Base-by-base conservation (phyloP, 2,113 vertebrate species). In the Poeciliopsis prolifica region DNA sequence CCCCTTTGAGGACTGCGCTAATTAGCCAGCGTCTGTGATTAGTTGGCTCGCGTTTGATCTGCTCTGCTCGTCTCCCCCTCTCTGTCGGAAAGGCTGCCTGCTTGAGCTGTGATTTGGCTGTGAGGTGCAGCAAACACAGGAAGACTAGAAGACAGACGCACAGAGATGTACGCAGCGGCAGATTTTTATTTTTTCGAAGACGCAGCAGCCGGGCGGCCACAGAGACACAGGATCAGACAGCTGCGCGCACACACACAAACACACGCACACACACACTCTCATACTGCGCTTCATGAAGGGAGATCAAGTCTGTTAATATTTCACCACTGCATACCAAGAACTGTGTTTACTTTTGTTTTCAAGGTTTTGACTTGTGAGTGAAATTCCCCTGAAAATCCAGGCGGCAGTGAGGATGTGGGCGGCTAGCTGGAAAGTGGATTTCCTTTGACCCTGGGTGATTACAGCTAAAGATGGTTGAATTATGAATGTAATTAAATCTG, bases 11-110 rank as follows among this genome's bases (percentile, higher is more conserved):
- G 83, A 85, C 87, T 66, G 87, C 26, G 17, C 90, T 93, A 91
- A 93, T 93, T 93, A 93, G 92, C 83, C 74, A 17, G 80, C 84
- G 87, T 91, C 91, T 92, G 90, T 93, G 90, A 92, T 93, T 92
- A 93, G 89, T 75, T 82, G 81, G 85, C 84, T 89, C 77, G 91
- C 84, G 87, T 92, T 92, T 93, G 92, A 93, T 92, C 87, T 91
- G 86, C 85, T 79, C 65, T 87, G 61, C 79, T 84, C 78, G 70
- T 78, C 82, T 84, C 75, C 66, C 86, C 72, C 72, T 48, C 81
- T 83, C 87, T 78, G 81, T 90, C 31, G 64, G 78, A 81, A 84
- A 85, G 54, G 76, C 88, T 87, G 91, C 75, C 83, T 91, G 81
- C 76, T 75, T 84, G 80, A 31, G 74, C 87, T 26, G 61, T 12